These are phyloP conservation scores for Lumbricus terrestris DNA, from an alignment of 2,888 invertebrate genomes.

Conservation along the genomic window DNA sequence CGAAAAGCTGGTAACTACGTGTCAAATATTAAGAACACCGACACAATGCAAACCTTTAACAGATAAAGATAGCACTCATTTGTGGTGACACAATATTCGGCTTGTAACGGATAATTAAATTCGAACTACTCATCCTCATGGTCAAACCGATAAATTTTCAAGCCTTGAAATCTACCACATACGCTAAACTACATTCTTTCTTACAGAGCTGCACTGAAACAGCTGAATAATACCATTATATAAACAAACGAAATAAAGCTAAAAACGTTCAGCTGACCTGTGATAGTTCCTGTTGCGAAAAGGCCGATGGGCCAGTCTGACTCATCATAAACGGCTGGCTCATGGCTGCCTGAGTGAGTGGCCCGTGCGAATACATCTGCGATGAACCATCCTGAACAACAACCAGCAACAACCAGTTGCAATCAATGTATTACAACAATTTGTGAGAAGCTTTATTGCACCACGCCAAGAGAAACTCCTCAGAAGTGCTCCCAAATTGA, in stretches of 20 bases:
- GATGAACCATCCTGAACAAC: slow-evolving; percentile 16
- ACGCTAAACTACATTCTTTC: not conserved
- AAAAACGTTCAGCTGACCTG: too few species aligned
- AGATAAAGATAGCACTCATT: not conserved
- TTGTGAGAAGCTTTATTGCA: too few species aligned
- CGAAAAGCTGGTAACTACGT: not conserved
- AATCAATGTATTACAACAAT: not conserved
- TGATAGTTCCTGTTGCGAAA: slow-evolving; percentile 63
- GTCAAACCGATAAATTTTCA: not conserved
- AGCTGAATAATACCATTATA: not conserved
- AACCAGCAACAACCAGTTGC: not conserved
- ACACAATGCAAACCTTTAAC: not conserved
- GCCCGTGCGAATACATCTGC: slow-evolving; percentile 27
- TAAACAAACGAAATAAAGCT: too few species aligned
- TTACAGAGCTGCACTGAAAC: not conserved
- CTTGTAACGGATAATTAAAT: not conserved
- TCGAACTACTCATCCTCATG: not conserved
- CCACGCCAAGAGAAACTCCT: too few species aligned
- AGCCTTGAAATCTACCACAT: not conserved
- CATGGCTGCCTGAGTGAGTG: slow-evolving; percentile 49
- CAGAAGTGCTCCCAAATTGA: too few species aligned
- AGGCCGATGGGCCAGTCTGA: slow-evolving; percentile 50
- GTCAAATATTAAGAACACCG: not conserved
- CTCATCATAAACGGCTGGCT: slow-evolving; percentile 62
- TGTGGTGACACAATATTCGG: not conserved